Conservation (phyloP, 2,113 vertebrate species). For the Pterocles orientalis region DNA sequence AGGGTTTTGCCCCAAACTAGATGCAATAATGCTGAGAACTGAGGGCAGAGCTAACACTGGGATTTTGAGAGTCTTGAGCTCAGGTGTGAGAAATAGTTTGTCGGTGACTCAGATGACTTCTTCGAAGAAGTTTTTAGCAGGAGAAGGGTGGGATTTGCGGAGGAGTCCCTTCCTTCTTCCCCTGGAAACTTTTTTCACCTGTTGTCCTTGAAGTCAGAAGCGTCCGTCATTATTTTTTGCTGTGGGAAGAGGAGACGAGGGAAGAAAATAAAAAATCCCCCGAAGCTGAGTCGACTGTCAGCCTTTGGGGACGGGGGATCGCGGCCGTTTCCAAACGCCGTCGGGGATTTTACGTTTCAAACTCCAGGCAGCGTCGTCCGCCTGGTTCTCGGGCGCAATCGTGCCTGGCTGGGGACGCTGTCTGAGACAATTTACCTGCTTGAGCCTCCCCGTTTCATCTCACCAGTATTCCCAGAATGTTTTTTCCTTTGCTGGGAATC, state of each 20-base stretch:
- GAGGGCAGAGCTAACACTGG: not conserved
- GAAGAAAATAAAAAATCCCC: too few relatives aligned
- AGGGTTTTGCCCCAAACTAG: not conserved
- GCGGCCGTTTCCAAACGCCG: rapidly evolving
- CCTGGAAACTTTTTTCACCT: not conserved
- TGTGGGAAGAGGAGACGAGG: rapidly evolving
- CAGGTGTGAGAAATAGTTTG: not conserved
- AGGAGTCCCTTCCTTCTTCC: not conserved
- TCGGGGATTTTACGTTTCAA: not conserved
- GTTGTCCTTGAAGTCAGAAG: not conserved
- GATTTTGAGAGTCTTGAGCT: rapidly evolving
- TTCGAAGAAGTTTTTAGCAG: not conserved
- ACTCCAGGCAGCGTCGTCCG: rapidly evolving
- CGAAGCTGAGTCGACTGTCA: not conserved
- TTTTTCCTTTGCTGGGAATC: not conserved
- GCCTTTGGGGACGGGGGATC: not conserved
- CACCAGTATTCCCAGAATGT: not conserved
- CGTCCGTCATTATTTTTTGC: not conserved
- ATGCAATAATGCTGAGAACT: rapidly evolving
- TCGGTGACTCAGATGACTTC: not conserved
- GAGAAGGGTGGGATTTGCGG: not conserved
- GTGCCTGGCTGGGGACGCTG: not conserved
- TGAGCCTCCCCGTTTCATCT: not conserved
- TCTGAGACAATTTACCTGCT: not conserved
- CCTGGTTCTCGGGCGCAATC: rapidly evolving